A percentile compares a stretch with the other conserved stretches of the same genome.
Evolutionary conservation across 1,140 invertebrate species (phyloP).

Genomic region (Artemia franciscana): DNA sequence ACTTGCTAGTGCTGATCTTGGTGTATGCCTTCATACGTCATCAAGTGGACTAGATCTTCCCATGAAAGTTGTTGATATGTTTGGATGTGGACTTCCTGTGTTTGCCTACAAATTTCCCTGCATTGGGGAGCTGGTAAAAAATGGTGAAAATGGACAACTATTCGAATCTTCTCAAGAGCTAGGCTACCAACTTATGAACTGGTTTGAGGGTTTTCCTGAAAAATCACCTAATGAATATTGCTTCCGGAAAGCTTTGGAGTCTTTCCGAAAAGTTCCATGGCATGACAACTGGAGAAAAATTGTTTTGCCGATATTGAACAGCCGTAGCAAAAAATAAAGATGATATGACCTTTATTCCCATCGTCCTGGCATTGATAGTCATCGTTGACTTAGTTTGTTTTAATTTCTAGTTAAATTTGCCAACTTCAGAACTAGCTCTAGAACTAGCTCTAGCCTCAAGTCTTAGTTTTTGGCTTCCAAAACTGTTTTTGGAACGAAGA

Average conservation of each 20-base stretch:
- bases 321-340: too few species aligned
- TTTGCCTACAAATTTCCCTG: conserved; percentile 52
- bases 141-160: conserved; percentile 60
- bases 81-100: conserved; percentile 77
- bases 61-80: conserved; percentile 99
- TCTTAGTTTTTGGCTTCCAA: too few species aligned
- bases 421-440: too few species aligned
- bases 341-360: too few species aligned
- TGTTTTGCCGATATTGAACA: conserved; percentile 35
- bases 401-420: too few species aligned
- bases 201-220: conserved; percentile 52
- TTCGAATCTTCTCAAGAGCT: conserved; percentile 49
- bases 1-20: conserved; percentile 65
- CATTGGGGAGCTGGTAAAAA: conserved; percentile 54
- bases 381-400: too few species aligned
- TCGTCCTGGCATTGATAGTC: too few species aligned
- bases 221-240: conserved; percentile 25
- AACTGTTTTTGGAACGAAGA: too few species aligned
- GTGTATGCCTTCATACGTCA: conserved; percentile 82
- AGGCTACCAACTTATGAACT: conserved; percentile 37
- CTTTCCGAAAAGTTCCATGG: conserved; percentile 48
- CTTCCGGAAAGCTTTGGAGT: conserved; percentile 35
- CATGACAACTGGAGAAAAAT: conserved; percentile 48
- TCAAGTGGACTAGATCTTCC: conserved; percentile 92
- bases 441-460: too few species aligned